Evolutionary conservation across 2,113 vertebrate genomes (phyloP), one percentile per base, ranked within the genome.

Genomic region (Hippotragus niger): DNA sequence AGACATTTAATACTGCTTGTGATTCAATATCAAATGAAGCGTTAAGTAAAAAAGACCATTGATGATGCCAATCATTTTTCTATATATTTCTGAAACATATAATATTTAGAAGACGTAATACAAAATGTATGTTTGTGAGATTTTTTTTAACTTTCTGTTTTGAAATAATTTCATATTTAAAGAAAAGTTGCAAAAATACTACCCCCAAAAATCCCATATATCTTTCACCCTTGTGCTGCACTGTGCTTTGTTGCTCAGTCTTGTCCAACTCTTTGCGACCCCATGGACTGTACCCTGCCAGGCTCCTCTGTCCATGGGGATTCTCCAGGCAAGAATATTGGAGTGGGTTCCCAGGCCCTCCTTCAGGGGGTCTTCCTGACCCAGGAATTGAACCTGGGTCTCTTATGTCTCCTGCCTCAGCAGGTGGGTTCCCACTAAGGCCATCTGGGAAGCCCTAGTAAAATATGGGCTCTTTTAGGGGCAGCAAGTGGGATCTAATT

Each of bases 141-240:
- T 47, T 82, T 82, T 91, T 94, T 91, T 95, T 27, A 6, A 74
- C 47, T 78, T 88, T 96, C 71, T 62, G 60, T 83, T 55, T 96
- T 93, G 58, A 93, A 96, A 87, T 96, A 83, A 90, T 94, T 94
- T 92, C 57, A 57, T 14, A 80, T 88, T 71, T 94, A 57, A 91
- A 87, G 81, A 94, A 95, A 90, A 53, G 21, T 50, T 93, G 4
- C 40, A 94, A 91, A 97, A 96, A 53, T 81, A 64, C 53, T 78
- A 47, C 57, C 10, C 25, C 62, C 2, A 57, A 57, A 76, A 33
- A 71, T 74, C 33, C 50, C 33, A n/a, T 74, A 25, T 80, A 40
- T 45, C 14, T 91, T 80, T 86, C 29, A 95, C 15, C 31, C 12
- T 21, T 43, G 40, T 76, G 67, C 67, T 71, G n/a, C 36, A 21